Base-by-base conservation (phyloP, 2,113 vertebrate species). In the Tachysurus vachellii region DNA sequence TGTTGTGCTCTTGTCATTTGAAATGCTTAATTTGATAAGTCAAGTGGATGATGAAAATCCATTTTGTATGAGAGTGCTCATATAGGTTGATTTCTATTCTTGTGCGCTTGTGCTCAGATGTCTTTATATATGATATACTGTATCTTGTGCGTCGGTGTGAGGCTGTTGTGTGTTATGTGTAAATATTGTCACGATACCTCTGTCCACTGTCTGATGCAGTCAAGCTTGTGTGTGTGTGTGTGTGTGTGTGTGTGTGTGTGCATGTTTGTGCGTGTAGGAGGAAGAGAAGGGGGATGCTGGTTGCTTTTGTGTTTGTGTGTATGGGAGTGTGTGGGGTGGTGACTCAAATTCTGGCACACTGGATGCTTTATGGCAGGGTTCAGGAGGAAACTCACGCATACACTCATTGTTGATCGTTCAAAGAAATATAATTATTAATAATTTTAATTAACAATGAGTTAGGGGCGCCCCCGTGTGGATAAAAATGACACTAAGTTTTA, bases 381-480 rank as follows among this genome's bases (percentile, higher is more conserved):
- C 81, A 85, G 28, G 28, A 61, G 19, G 59, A 81, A 76, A 85
- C 59, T 80, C 36, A 82, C 70, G 79, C 50, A 17, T 84, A 13
- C 16, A 14, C 23, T 12, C 64, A 68, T 36, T 23, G 47, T 17
- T 54, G 11, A 7, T 57, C 16, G 19, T 89, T 68, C 80, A 85
- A 86, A 21, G 56, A 44, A 59, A 85, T 71, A 73, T n/a, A 36
- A n/a, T n/a, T n/a, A n/a, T n/a, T n/a, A n/a, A n/a, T n/a, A n/a
- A n/a, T 87, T 42, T 83, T 56, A 87, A 88, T 87, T 83, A 89
- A 83, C 71, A 75, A 80, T 88, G 85, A 91, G 86, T 81, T 80
- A 73, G 31, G 79, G 50, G 84, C 88, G 86, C 91, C 91, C 88
- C 83, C 91, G 89, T 81, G 61, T 91, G 91, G 89, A 54, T 59